Evolutionary conservation across 2,113 vertebrate genomes (phyloP).

Genomic region (Eudyptes chrysolophus): DNA sequence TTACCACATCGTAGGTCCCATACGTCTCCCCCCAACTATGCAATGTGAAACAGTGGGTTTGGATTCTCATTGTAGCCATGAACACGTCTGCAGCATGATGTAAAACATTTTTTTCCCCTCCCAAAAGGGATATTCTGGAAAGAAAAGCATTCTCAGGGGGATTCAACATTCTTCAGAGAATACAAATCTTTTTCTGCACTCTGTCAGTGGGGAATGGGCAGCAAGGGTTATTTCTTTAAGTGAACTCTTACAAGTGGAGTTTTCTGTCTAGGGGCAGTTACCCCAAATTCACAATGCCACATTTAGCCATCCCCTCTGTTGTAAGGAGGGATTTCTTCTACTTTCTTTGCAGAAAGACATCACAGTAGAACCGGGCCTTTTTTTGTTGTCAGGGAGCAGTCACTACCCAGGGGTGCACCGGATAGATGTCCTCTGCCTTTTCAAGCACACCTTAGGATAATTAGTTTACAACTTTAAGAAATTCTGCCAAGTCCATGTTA

Average conservation of each 20-base stretch:
- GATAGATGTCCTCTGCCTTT: background rate
- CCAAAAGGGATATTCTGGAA: background rate
- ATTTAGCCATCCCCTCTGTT: background rate
- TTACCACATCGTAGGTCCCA: background rate
- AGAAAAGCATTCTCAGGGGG: background rate
- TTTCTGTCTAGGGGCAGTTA: background rate
- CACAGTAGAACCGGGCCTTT: background rate
- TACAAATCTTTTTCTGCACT: background rate
- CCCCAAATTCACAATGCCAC: background rate
- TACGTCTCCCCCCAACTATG: fast-evolving
- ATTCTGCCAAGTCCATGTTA: background rate
- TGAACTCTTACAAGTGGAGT: background rate
- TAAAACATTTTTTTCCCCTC: background rate
- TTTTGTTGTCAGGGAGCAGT: background rate
- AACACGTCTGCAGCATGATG: fast-evolving
- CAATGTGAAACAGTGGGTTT: background rate
- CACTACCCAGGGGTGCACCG: background rate
- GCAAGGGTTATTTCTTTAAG: background rate
- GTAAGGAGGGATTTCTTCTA: background rate
- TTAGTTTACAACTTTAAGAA: background rate
- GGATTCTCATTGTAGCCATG: background rate
- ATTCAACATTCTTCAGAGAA: background rate
- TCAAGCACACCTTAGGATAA: background rate
- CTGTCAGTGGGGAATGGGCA: background rate
- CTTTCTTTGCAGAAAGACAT: background rate